Base-by-base conservation (phyloP, 2,113 vertebrate species). In the Cyanoliseus patagonus region DNA sequence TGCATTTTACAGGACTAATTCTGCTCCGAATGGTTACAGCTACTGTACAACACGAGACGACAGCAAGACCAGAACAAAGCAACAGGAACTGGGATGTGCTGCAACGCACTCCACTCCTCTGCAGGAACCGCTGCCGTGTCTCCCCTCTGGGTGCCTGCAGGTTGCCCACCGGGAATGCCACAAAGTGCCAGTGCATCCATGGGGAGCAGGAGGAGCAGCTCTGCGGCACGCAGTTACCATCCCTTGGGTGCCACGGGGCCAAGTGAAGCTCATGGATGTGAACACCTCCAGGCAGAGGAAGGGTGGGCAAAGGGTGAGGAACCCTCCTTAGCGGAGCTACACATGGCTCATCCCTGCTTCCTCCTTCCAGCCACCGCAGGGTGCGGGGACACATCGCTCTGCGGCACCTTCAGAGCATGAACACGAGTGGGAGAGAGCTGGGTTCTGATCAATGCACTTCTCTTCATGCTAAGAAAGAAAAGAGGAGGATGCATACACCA, bases 1-100 rank as follows among this genome's bases (percentile, higher is more conserved):
- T 96, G 96, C 90, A 95, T 96, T 96, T 96, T 96, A 96, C 95
- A 97, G 85, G 92, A 95, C 93, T 88, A 86, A 73, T 84, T 96
- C 89, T 89, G 94, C 90, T 95, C 92, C 86, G 17, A 92, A 93
- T 91, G 94, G 95, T 96, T 83, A 96, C 92, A 92, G 95, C 95
- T 88, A 96, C 95, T 97, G 95, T 96, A 96, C 94, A 97, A 96
- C 86, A 17, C 90, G 76, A 93, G 83, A 92, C 94, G 59, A 88
- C 94, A 91, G 94, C 91, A 7, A 88, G 90, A 51, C 61, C 61
- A 91, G 90, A 80, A 74, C 23, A 69, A 91, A 91, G 87, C 85
- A 27, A 59, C 49, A 33, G 92, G 11, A 70, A 10, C 44, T 35
- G 17, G 18, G 88, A 23, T 31, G 94, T 67, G 95, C 88, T 39